Evolutionary conservation across 2,888 invertebrate genomes (phyloP).

Genomic region (Hydroisotoma schaefferi): DNA sequence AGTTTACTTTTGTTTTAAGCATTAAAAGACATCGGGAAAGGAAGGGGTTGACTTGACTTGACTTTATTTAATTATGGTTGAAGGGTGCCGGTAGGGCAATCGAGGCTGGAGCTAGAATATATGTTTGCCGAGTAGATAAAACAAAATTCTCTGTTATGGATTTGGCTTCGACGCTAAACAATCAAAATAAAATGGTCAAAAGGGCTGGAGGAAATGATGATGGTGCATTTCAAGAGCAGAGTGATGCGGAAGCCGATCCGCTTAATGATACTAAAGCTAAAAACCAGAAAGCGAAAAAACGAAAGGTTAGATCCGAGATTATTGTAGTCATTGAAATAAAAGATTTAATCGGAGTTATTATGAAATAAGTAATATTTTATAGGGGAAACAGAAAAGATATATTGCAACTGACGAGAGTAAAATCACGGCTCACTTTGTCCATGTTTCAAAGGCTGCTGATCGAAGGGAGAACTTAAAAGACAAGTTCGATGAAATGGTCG

Average conservation of each 20-base stretch:
- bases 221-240: slow-evolving; percentile 10
- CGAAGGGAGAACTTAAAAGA: slow-evolving; percentile 33
- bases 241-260: slow-evolving; percentile 5
- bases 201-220: slow-evolving; percentile 6
- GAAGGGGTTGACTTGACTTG: not conserved
- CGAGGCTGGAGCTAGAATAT: slow-evolving; percentile 44
- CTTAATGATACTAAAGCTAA: slow-evolving; percentile 3
- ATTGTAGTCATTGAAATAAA: not conserved
- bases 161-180: slow-evolving; percentile 29
- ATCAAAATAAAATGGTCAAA: slow-evolving; percentile 27
- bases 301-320: not conserved
- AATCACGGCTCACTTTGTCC: slow-evolving; percentile 35
- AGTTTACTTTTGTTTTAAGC: not conserved
- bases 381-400: slow-evolving; percentile 11
- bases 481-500: slow-evolving; percentile 38
- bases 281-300: not conserved
- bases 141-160: slow-evolving; percentile 41
- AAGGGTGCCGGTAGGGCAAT: slow-evolving; percentile 38
- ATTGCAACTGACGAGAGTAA: slow-evolving; percentile 38
- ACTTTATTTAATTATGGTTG: slow-evolving; percentile 1
- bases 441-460: slow-evolving; percentile 39
- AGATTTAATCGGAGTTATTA: not conserved
- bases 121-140: slow-evolving; percentile 45
- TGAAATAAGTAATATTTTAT: not conserved
- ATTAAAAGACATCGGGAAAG: too few relatives aligned